Evolutionary conservation across 2,797 vertebrate species (phyloP).

Genomic region (Microhierax caerulescens): DNA sequence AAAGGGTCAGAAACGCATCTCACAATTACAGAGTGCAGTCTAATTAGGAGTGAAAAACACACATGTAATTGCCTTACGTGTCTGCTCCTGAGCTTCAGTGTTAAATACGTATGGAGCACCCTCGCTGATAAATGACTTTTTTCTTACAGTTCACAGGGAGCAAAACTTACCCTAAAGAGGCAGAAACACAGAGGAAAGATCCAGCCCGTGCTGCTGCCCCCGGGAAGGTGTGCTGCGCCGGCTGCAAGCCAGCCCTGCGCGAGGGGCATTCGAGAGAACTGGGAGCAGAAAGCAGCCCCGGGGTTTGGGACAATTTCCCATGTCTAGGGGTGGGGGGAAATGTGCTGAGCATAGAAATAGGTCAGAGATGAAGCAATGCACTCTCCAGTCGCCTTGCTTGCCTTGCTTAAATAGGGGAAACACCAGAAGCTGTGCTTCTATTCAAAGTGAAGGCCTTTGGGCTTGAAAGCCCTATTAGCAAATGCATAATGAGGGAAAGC

Average conservation of each 20-base stretch:
- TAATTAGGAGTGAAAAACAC: constrained; percentile 35
- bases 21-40: background rate
- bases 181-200: background rate
- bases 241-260: background rate
- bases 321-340: background rate
- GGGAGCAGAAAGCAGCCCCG: background rate
- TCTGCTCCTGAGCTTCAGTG: background rate
- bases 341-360: background rate
- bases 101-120: background rate
- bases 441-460: background rate
- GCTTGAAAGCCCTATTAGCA: background rate
- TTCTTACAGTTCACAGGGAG: background rate
- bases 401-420: background rate
- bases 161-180: background rate
- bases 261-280: background rate
- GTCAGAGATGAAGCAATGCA: background rate
- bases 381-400: background rate
- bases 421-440: background rate
- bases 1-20: background rate
- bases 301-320: background rate
- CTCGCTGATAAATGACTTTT: background rate
- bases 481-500: background rate
- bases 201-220: rapidly evolving
- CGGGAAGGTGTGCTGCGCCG: background rate
- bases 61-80: background rate